phyloP scores from a whole-genome alignment of 1,140 invertebrate species.

The Piezodorus guildinii region DNA sequence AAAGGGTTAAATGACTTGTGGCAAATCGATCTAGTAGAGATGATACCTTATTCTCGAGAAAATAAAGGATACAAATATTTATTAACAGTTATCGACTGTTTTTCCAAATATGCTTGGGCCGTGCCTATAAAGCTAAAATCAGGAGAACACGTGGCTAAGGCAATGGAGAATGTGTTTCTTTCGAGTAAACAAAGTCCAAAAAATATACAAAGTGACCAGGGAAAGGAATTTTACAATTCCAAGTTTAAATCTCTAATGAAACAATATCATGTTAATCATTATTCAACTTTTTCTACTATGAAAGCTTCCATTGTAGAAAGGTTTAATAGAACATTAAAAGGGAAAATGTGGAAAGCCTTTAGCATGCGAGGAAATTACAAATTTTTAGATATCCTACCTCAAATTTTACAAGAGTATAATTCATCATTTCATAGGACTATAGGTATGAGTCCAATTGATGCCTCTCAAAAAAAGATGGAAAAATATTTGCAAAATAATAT shows the following conservation, averaged over 20 bases:
- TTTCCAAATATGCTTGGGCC: slow-evolving; percentile 32
- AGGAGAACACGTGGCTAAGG: slow-evolving; percentile 5
- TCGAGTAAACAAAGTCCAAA: slow-evolving; percentile 29
- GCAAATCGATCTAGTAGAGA: slow-evolving; percentile 28
- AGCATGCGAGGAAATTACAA: slow-evolving; percentile 30
- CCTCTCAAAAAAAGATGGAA: slow-evolving; percentile 27
- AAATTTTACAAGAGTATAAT: slow-evolving; percentile 34
- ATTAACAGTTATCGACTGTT: slow-evolving; percentile 30
- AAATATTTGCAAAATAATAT: slow-evolving; percentile 22
- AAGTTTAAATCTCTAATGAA: slow-evolving; percentile 30
- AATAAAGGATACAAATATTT: neutral
- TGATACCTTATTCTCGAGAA: slow-evolving; percentile 30
- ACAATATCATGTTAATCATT: slow-evolving; percentile 27
- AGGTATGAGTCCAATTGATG: too few species aligned
- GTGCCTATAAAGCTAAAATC: slow-evolving; percentile 31
- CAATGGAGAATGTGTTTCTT: slow-evolving; percentile 32
- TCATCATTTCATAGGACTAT: slow-evolving; percentile 33
- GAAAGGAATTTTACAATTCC: slow-evolving; percentile 31
- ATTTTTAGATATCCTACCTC: slow-evolving; percentile 31
- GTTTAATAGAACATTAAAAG: slow-evolving; percentile 35
- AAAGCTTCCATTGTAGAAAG: slow-evolving; percentile 36
- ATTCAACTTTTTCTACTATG: slow-evolving; percentile 30
- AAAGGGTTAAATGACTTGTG: slow-evolving; percentile 24
- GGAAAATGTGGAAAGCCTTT: slow-evolving; percentile 33
- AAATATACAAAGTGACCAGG: slow-evolving; percentile 31